Base-by-base conservation (phyloP, 2,888 invertebrate genomes). In the Cryptus armator region DNA sequence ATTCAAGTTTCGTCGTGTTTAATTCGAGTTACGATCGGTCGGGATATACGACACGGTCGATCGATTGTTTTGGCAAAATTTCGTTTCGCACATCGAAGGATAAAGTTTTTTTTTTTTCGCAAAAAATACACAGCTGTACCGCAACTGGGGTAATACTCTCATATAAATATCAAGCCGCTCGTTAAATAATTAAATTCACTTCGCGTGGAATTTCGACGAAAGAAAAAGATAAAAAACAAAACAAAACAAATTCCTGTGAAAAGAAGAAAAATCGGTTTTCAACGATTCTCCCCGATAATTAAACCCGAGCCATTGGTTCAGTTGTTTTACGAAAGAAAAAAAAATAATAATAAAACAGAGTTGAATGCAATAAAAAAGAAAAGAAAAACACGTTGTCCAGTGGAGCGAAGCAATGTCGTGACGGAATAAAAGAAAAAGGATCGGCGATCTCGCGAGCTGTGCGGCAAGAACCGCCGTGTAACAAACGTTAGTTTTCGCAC, bases 1-100 rank as follows among this genome's bases (percentile, higher is more conserved):
- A 77, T 81, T 81, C 51, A 59, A 75, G 29, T 62, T 12, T 2
- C 12, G 19, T 9, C 37, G 7, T n/a, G 48, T n/a, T 51, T 29
- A 51, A 12, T 3, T 67, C 12, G 19, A 44, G 12, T 24, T 24
- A 19, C 46, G 24, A 6, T 14, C 46, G 46, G 19, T 19, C 12
- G 12, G 12, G 14, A 32, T 32, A 59, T 14, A 14, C 29, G 6
- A 6, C 5, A 12, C 59, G 59, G 24, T 59, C 24, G 32, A 29
- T 59, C 59, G 14, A 56, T 59, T 59, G 29, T 59, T 29, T 24
- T 24, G 24, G 24, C 24, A 3, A 3, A 19, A 19, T 56, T 24
- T 59, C 24, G 24, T 14, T 59, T 24, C 14, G 14, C 59, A 12
- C 29, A 29, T 48, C 48, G 48, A 12, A 12, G 37, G 24, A 24